Base-by-base conservation (phyloP, 1,140 invertebrate genomes). In the Heliconius eleuchia region DNA sequence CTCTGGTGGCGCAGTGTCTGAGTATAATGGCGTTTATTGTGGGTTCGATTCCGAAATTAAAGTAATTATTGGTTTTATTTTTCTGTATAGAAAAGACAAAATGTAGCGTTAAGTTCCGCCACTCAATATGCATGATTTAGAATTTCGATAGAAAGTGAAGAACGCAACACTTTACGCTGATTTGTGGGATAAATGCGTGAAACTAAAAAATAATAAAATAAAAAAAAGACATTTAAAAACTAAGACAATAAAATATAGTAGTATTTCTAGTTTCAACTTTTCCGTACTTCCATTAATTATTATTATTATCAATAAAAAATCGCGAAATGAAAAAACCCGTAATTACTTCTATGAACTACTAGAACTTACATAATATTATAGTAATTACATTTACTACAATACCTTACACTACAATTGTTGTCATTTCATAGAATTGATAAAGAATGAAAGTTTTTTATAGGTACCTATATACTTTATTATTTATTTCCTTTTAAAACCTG, bases 131-230 rank as follows among this genome's bases (percentile, higher is more conserved):
- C 18, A 5, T 6, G 1, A 16, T 19, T 4, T 52, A 1, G 6
- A 52, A 19, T 19, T 46, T 52, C 1, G 16, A 19, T 52, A 18
- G 50, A 52, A 52, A 52, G 50, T 52, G 18, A 2, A 52, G 50
- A 52, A 52, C 18, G 16, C 0, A 52, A 16, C 42, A 16, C 0
- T 46, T 46, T 46, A 0, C 13, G 0, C 0, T 16, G 2, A 0
- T 46, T 46, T 46, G 13, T 9, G 2, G 3, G 13, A 46, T 46
- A 46, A 46, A 46, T 46, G 42, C 0, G 42, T 1, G 4, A 16
- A 46, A 16, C 4, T 37, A 46, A 16, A 46, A 46, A 4, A 13
- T 16, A 16, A 46, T 16, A 13, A 46, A 46, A 34, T 34, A 1
- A 46, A 4, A 46, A 2, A 46, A 11, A 46, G 13, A 55, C 6